Evolutionary conservation across 2,113 vertebrate species (phyloP), one percentile per base, ranked within the genome.

Genomic region (Lynx canadensis): DNA sequence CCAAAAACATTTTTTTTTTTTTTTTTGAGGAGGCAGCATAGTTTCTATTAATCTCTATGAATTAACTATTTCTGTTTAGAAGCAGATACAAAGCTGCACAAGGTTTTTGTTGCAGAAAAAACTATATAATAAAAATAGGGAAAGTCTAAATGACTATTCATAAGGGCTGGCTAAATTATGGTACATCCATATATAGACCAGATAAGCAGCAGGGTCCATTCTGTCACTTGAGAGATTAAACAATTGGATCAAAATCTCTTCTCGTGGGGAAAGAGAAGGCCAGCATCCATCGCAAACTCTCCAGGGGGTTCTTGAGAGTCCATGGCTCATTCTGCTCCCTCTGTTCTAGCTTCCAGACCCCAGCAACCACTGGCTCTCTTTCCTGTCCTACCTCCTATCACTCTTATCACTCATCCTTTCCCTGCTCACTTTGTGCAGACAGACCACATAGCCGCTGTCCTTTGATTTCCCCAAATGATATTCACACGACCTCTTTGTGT

Each of bases 241-340:
- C 50, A 92, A 48, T 10, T 83, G 57, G 13, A 96, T 85, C 65
- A 76, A 48, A 93, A 88, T 80, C 38, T 69, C 71, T 89, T 89
- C 41, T 81, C 13, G 0, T 36, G 31, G 55, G 90, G 45, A 85
- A 66, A 87, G 68, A 86, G 36, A 87, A 90, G 18, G 1, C 27
- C 48, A 7, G 65, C 18, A 81, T 48, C 21, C n/a, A 74, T 4
- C 21, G 4, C 74, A 76, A 86, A 65, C 7, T 48, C 74, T 85
- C 79, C 23, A 66, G 36, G 63, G 85, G 85, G 55, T 84, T 93
- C 92, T 29, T 50, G 41, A 50, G 73, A 57, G 82, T 1, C 41
- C 33, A 11, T 0, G 0, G 33, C 13, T 36, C 45, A 33, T 48
- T 23, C 55, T 36, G 8, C 29, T 36, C 31, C 81, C 52, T 36